Evolutionary conservation across 2,797 vertebrate genomes (phyloP), one percentile per base, ranked within the genome.

Genomic region (Buphagus erythrorhynchus): DNA sequence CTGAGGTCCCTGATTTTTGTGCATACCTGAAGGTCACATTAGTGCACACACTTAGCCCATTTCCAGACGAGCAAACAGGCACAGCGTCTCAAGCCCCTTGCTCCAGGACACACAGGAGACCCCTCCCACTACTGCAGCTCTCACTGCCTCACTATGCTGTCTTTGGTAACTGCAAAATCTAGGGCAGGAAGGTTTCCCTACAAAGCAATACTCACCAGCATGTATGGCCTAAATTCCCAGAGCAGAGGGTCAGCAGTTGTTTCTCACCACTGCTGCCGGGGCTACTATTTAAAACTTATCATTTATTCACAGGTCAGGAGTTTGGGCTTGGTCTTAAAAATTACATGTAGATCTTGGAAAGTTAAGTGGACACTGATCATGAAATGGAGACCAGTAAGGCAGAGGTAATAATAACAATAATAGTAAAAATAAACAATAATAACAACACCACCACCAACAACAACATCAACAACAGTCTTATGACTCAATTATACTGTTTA

Each of bases 1-100:
- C n/a, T 1, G 1, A 78, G 62, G 10, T 20, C 36, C 36, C 48
- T 1, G 2, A 28, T 46, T 45, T 61, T 29, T 4, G 1, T 2
- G 20, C 16, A 4, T 6, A 51, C 43, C 6, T 36, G 42, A 83
- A 75, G 9, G 9, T 10, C 31, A 84, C 25, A 14, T 36, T 21
- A 72, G 28, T 6, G 31, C 24, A 63, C 13, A 35, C 35, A 22
- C 16, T 48, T 33, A 68, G 38, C 29, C 38, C 38, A n/a, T 7
- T 63, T 77, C 46, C 58, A 80, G 26, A 24, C 22, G 6, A 78
- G n/a, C 5, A 54, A 84, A 59, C 5, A 33, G 35, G 21, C 13
- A 71, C 13, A 38, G 24, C 2, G 6, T 6, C 11, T 65, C 42
- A 33, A 86, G 48, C 5, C 33, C 16, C 26, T 36, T 22, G 31